Evolutionary conservation across 2,797 vertebrate genomes (phyloP), one percentile per base, ranked within the genome.

Genomic region (Sebastes hubbsi): DNA sequence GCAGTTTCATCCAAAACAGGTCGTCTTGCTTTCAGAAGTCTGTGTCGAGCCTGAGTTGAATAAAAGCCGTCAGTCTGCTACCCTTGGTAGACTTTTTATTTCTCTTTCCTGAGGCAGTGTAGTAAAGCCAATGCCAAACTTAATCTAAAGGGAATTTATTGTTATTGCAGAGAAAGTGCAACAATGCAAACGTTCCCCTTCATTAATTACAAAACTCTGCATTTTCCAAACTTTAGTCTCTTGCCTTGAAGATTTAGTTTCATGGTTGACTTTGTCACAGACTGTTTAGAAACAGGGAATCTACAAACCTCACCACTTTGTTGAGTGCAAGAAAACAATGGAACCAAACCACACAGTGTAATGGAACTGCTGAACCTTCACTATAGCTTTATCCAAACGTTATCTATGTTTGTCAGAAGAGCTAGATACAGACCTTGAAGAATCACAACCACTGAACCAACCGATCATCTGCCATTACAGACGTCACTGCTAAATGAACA

Each of bases 1-100:
- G 74, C 80, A 4, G 49, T 78, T 87, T 87, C 77, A 75, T 81
- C 68, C 78, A 63, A 71, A 86, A 78, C 71, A 79, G 86, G 87
- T 72, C 73, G 77, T 80, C 71, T 75, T 74, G 71, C 77, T 77
- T 80, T 88, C 77, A 81, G 68, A 89, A 59, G 81, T 83, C 70
- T 61, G 78, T 18, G 34, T 88, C 66, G 61, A 81, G 71, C 22
- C 54, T 49, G 72, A 64, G 69, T 32, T 76, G 75, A 87, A 87
- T 86, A 65, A 80, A 84, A 76, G 60, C 54, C 68, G 29, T 25
- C 66, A 30, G 80, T 49, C 65, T 64, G 73, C 49, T 32, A 72
- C 59, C 30, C 27, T 59, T 18, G 32, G 38, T 29, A 3, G 16
- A 38, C 7, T 65, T 84, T 83, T 42, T 42, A 25, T 68, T 56